A percentile compares a stretch with the other conserved stretches of the same genome.
Conservation (phyloP, 2,888 invertebrate genomes). For the Xestoiulus laeticollis region DNA sequence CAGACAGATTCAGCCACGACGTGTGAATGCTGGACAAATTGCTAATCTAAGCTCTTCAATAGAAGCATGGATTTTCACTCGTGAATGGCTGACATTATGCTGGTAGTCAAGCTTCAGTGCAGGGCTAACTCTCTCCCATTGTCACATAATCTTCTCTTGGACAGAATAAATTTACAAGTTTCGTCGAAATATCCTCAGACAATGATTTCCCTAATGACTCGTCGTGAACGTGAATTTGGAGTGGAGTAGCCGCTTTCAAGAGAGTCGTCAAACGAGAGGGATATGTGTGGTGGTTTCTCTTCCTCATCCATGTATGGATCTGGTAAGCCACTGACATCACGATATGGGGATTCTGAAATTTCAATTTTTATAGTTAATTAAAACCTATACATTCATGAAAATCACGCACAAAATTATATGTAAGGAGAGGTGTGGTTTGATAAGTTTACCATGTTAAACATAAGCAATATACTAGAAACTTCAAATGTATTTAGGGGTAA, state of each 20-base stretch:
- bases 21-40: background rate
- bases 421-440: background rate
- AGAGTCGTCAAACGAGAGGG: slow-evolving; percentile 91
- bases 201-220: slow-evolving; percentile 94
- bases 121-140: background rate
- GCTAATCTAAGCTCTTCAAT: background rate
- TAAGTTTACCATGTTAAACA: too few species aligned
- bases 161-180: background rate
- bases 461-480: too few species aligned
- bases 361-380: background rate
- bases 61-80: background rate
- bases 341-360: slow-evolving; percentile 73
- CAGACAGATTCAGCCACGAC: background rate
- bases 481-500: too few species aligned
- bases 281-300: slow-evolving; percentile 87
- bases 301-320: slow-evolving; percentile 80
- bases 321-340: slow-evolving; percentile 90
- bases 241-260: slow-evolving; percentile 94
- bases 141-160: background rate
- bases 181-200: slow-evolving; percentile 67
- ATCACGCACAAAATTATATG: background rate
- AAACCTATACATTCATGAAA: background rate
- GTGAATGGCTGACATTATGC: background rate
- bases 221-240: slow-evolving; percentile 88
- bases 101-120: background rate